Conservation (phyloP, 2,113 vertebrate genomes). For the Egretta garzetta region DNA sequence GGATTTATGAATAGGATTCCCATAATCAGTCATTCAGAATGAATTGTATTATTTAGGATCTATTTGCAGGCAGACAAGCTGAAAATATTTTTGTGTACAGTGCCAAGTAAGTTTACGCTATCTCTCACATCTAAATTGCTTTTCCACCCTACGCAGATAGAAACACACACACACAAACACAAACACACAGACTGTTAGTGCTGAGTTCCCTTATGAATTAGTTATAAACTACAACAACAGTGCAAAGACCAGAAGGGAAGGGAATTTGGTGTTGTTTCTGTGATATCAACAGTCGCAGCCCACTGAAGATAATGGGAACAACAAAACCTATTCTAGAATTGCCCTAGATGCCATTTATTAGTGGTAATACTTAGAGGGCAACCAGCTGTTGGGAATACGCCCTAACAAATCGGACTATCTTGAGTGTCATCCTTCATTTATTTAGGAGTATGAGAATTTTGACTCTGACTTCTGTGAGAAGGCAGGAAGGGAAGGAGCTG, state of each 20-base stretch:
- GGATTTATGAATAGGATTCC: conserved; percentile 22
- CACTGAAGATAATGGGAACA: not conserved
- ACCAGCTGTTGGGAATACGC: not conserved
- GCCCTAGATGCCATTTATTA: not conserved
- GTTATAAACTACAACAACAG: not conserved
- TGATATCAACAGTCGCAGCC: not conserved
- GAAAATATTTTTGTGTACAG: conserved; percentile 12
- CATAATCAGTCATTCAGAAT: conserved; percentile 20
- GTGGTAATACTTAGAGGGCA: not conserved
- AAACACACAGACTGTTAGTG: not conserved
- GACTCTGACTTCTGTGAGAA: not conserved
- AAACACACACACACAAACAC: not conserved
- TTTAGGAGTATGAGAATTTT: not conserved
- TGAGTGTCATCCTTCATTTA: not conserved
- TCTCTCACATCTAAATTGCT: conserved; percentile 39
- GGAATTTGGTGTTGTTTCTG: not conserved
- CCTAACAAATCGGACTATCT: not conserved
- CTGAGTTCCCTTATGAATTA: not conserved
- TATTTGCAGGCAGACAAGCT: conserved; percentile 8
- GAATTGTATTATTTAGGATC: not conserved
- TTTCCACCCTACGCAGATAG: not conserved
- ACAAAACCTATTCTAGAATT: not conserved
- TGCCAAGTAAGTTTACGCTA: not conserved
- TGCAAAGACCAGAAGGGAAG: not conserved
- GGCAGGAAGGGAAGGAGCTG: not conserved